Evolutionary conservation across 2,888 invertebrate genomes (phyloP), one percentile per base, ranked within the genome.

Genomic region (Gordius sp.): DNA sequence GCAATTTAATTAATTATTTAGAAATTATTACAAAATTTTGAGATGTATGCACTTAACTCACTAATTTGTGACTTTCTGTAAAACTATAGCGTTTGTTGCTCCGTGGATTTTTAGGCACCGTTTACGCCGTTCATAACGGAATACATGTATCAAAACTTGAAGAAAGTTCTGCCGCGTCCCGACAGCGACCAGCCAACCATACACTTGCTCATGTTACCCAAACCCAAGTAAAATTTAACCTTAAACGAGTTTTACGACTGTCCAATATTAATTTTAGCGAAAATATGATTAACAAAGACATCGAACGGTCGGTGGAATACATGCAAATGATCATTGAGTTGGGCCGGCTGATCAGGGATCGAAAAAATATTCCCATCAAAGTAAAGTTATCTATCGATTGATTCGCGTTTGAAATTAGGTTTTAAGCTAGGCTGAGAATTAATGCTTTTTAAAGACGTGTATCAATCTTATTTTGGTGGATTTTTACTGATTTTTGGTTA

Each of bases 41-140:
- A n/a, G n/a, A n/a, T n/a, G n/a, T n/a, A n/a, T n/a, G n/a, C n/a
- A n/a, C n/a, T n/a, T n/a, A n/a, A n/a, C n/a, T n/a, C n/a, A n/a
- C n/a, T n/a, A n/a, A n/a, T n/a, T n/a, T n/a, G n/a, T n/a, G n/a
- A n/a, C n/a, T n/a, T n/a, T n/a, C n/a, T n/a, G n/a, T n/a, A n/a
- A n/a, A n/a, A n/a, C n/a, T 27, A 16, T 26, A 28, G 8, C n/a
- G 18, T 26, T 23, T 16, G 2, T 27, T 55, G 20, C 8, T 16
- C n/a, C n/a, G n/a, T n/a, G n/a, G n/a, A n/a, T n/a, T n/a, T n/a
- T 27, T 62, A 69, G 69, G 83, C 93, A 1, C 89, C 97, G 0
- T 93, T 93, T 68, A 86, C 89, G 0, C 97, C 97, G 0, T 99
- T 84, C 71, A 74, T 97, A 57, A 81, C 86, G 0, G 97, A 97